Conservation (phyloP, 2,113 vertebrate species). For the Lipotes vexillifer region DNA sequence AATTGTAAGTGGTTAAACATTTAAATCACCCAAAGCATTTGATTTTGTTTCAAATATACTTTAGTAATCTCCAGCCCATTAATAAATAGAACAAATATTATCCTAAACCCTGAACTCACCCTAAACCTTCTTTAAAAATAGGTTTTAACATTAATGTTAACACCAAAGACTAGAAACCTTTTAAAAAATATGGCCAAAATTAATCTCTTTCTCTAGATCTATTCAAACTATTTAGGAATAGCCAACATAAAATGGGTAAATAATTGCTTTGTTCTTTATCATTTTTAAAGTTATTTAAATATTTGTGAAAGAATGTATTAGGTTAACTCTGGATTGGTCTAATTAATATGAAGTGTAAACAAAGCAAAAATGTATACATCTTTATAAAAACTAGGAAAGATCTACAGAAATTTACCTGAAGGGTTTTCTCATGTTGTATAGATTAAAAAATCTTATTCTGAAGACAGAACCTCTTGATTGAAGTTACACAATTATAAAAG, state of each 20-base stretch:
- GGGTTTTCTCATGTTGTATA: background rate
- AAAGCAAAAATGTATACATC: background rate
- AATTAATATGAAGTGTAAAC: background rate
- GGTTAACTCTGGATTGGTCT: background rate
- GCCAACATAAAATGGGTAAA: background rate
- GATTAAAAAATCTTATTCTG: background rate
- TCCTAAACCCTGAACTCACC: background rate
- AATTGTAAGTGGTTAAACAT: background rate
- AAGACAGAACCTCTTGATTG: background rate
- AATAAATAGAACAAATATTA: conserved; percentile 6
- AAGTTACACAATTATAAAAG: conserved; percentile 6
- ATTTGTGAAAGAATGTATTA: background rate
- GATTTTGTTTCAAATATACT: conserved; percentile 35
- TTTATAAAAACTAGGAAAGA: background rate
- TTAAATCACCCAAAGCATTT: conserved; percentile 32
- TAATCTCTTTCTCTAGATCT: background rate
- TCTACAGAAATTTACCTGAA: background rate
- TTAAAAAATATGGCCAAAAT: background rate
- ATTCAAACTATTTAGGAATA: background rate
- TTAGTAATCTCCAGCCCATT: background rate
- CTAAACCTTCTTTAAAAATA: background rate
- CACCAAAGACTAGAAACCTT: background rate
- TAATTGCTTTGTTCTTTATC: conserved; percentile 25
- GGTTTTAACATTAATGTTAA: background rate
- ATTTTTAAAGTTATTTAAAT: conserved; percentile 14